A percentile compares a stretch with the other conserved stretches of the same genome.
phyloP scores from a whole-genome alignment of 1,140 invertebrate species.

The Plodia interpunctella region DNA sequence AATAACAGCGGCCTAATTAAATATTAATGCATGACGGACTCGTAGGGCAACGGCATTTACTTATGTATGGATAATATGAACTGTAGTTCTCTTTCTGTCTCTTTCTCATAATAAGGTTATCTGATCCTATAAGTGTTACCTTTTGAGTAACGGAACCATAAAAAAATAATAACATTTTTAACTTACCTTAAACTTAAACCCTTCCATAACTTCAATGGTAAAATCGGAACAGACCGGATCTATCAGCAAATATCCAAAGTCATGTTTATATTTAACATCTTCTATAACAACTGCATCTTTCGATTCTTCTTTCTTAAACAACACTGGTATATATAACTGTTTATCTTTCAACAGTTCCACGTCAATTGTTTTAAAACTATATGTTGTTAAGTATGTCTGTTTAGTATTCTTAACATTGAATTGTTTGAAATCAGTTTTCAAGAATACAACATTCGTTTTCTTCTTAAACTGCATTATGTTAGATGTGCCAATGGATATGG shows the following conservation, averaged over 20 bases:
- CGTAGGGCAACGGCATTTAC: no score
- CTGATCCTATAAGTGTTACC: no score
- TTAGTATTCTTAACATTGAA: conserved; percentile 28
- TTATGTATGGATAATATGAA: no score
- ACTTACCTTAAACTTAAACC: conserved; percentile 38
- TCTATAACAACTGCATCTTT: conserved; percentile 27
- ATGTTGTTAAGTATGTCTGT: conserved; percentile 51
- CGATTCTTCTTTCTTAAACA: conserved; percentile 24
- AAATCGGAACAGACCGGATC: conserved; percentile 60
- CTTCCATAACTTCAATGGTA: conserved; percentile 57
- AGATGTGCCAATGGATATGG: conserved; percentile 32
- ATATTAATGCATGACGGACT: no score
- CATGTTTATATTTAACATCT: conserved; percentile 34
- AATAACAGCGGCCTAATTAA: no score
- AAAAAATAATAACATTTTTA: background rate
- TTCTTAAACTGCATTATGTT: conserved; percentile 42
- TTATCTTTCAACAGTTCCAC: conserved; percentile 49
- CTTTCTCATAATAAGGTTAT: no score
- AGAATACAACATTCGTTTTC: conserved; percentile 37
- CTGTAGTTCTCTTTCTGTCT: no score
- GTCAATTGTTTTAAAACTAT: conserved; percentile 48
- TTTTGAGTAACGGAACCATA: no score
- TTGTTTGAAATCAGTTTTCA: conserved; percentile 27
- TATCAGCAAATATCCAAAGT: conserved; percentile 45
- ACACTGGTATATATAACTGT: conserved; percentile 47